Percentiles rank a stretch among this genome's conserved stretches.
Evolutionary conservation across 1,140 invertebrate genomes (phyloP).

Genomic region (Saccostrea echinata): DNA sequence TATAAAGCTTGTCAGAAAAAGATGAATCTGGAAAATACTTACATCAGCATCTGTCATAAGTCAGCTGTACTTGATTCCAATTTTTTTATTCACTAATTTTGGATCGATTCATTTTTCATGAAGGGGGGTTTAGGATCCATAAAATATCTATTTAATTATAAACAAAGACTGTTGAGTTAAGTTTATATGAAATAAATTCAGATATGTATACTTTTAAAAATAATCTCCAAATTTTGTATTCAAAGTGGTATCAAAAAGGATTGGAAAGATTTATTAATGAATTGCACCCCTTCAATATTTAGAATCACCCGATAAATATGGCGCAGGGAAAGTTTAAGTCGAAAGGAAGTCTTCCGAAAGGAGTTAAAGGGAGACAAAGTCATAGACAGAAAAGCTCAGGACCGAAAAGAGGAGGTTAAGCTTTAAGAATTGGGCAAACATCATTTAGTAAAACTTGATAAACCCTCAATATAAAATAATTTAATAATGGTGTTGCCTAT

Average conservation of each 20-base stretch:
- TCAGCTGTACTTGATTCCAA: background rate
- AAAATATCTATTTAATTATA: no score
- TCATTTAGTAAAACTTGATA: no score
- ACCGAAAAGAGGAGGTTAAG: slow-evolving; percentile 41
- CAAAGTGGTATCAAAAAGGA: no score
- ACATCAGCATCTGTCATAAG: background rate
- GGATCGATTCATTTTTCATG: background rate
- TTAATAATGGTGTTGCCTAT: background rate
- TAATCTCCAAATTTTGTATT: no score
- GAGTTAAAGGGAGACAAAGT: slow-evolving; percentile 25
- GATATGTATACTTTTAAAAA: no score
- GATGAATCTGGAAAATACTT: background rate
- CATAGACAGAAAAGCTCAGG: slow-evolving; percentile 28
- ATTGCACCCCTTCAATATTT: background rate
- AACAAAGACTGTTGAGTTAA: no score
- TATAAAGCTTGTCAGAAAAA: no score
- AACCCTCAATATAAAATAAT: no score
- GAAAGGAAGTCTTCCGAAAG: slow-evolving; percentile 24
- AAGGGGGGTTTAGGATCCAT: background rate
- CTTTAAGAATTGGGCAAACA: no score
- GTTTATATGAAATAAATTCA: no score
- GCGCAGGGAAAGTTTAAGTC: slow-evolving; percentile 45
- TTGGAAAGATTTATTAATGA: background rate
- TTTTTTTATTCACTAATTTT: background rate
- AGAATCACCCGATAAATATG: slow-evolving; percentile 32